A percentile compares a stretch with the other conserved stretches of the same genome.
These are phyloP conservation scores for Orestias chungarensis DNA, from an alignment of 2,797 vertebrate genomes.

Conservation along the genomic window DNA sequence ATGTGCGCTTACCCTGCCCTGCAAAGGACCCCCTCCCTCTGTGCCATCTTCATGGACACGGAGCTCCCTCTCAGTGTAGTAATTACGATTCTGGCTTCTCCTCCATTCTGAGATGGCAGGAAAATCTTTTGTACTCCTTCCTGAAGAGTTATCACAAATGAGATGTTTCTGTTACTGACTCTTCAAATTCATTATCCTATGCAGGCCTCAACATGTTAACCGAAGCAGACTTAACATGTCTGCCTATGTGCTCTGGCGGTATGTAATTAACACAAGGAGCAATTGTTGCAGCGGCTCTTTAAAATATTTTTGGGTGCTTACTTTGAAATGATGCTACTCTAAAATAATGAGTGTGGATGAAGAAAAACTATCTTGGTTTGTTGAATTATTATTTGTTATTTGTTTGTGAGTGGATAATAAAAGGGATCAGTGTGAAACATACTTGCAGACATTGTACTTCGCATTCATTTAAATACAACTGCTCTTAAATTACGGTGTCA, in stretches of 20 bases:
- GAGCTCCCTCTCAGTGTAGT: conserved; percentile 79
- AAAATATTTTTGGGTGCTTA: background rate
- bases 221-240: background rate
- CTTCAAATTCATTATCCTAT: background rate
- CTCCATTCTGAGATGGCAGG: conserved; percentile 54
- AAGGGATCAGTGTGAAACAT: conserved; percentile 37
- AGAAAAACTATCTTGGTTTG: background rate
- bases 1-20: conserved; percentile 67
- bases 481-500: background rate
- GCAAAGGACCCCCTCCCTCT: conserved; percentile 63
- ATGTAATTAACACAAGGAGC: background rate
- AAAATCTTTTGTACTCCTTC: conserved; percentile 39
- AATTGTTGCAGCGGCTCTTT: background rate
- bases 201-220: background rate
- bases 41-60: conserved; percentile 64
- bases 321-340: background rate
- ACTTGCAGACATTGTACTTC: conserved; percentile 28
- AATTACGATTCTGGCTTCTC: conserved; percentile 76
- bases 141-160: conserved; percentile 48
- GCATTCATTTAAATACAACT: conserved; percentile 12
- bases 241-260: background rate
- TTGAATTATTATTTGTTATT: background rate
- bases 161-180: background rate
- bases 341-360: background rate
- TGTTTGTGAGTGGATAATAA: conserved; percentile 5